phyloP scores from a whole-genome alignment of 2,888 invertebrate species.

The Ectemnius cavifrons region DNA sequence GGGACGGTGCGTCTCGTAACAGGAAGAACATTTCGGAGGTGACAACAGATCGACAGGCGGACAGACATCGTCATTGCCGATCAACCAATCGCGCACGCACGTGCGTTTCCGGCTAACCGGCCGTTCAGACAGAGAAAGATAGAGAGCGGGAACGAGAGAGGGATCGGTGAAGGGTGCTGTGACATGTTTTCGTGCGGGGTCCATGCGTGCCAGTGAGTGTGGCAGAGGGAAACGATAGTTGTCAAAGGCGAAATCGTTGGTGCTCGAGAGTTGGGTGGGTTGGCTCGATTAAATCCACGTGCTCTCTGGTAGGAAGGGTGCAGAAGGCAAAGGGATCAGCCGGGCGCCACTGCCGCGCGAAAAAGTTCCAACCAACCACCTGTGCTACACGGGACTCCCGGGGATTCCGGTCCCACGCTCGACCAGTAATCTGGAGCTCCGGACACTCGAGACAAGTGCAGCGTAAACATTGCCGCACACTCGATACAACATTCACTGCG shows the following conservation, averaged over 20 bases:
- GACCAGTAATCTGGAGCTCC: neutral
- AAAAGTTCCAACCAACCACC: neutral
- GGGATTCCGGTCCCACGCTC: slow-evolving; percentile 1
- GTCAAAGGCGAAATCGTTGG: neutral
- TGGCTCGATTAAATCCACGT: slow-evolving; percentile 33
- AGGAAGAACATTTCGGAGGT: slow-evolving; percentile 4
- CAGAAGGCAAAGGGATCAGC: neutral
- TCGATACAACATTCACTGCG: neutral
- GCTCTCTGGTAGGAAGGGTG: slow-evolving; percentile 11
- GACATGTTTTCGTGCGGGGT: slow-evolving; percentile 33
- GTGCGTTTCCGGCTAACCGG: slow-evolving; percentile 13
- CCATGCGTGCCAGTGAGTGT: slow-evolving; percentile 22
- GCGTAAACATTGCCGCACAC: slow-evolving; percentile 32
- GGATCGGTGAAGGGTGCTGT: slow-evolving; percentile 40
- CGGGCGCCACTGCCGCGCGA: slow-evolving; percentile 8
- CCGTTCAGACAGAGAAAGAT: slow-evolving; percentile 14
- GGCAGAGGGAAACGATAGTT: no score
- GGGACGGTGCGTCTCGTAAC: neutral
- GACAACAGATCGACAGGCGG: neutral
- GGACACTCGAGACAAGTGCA: slow-evolving; percentile 29
- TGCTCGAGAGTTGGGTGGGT: slow-evolving; percentile 20
- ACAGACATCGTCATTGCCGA: slow-evolving; percentile 11
- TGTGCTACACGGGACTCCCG: slow-evolving; percentile 11
- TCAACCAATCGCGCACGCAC: slow-evolving; percentile 19
- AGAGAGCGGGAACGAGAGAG: neutral